phyloP scores from a whole-genome alignment of 2,888 invertebrate genomes.

The Chrysodeixis includens region DNA sequence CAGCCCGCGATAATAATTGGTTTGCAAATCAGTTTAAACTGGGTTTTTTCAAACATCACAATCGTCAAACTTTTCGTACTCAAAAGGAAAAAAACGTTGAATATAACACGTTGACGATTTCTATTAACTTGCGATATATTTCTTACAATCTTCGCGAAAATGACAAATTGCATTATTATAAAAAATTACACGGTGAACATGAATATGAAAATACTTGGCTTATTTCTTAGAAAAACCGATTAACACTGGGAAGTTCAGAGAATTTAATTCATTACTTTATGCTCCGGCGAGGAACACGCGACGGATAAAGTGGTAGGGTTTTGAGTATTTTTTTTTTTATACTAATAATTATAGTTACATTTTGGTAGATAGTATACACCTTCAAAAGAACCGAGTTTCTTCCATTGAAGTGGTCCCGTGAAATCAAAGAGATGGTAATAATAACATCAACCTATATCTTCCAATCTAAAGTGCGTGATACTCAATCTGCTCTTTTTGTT shows the following conservation, averaged over 20 bases:
- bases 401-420: too few relatives aligned
- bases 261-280: constrained; percentile 4
- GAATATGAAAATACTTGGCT: not conserved
- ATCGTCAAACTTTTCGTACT: too few relatives aligned
- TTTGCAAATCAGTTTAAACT: too few relatives aligned
- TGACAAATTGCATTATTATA: not conserved
- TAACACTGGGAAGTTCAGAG: not conserved
- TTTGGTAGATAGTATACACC: too few relatives aligned
- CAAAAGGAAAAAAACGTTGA: not conserved
- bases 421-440: too few relatives aligned
- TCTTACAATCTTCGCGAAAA: not conserved
- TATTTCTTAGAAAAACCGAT: not conserved
- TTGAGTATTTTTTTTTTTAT: not conserved
- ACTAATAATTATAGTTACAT: not conserved
- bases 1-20: too few relatives aligned
- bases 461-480: too few relatives aligned
- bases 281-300: constrained; percentile 3
- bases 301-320: not conserved
- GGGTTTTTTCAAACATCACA: too few relatives aligned
- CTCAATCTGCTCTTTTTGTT: too few relatives aligned
- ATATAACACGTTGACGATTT: not conserved
- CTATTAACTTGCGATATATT: not conserved
- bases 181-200: not conserved
- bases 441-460: too few relatives aligned
- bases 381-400: too few relatives aligned